These are phyloP conservation scores for Augiades crinisus DNA, from an alignment of 2,888 invertebrate species.

Conservation along the genomic window DNA sequence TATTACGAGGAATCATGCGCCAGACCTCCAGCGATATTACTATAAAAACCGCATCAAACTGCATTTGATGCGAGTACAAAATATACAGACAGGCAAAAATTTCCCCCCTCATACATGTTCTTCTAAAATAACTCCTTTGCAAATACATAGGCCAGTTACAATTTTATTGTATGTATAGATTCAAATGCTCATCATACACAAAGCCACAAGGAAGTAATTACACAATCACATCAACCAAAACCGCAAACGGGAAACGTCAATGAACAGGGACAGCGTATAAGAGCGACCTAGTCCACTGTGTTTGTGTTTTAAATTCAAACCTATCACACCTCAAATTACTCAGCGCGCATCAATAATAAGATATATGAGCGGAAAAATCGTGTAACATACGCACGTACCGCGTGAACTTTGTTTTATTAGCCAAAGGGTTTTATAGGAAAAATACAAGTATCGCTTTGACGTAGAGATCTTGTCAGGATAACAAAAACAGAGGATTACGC, in stretches of 20 bases:
- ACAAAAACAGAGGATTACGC: too few species aligned
- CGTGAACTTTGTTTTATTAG: not conserved
- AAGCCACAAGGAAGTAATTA: slow-evolving; percentile 56
- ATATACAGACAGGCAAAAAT: too few species aligned
- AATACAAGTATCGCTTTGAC: slow-evolving; percentile 6
- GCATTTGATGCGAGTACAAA: too few species aligned
- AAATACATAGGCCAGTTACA: too few species aligned
- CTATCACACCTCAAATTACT: slow-evolving; percentile 8
- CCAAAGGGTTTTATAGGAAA: not conserved
- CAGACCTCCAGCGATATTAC: too few species aligned
- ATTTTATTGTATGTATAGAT: too few species aligned
- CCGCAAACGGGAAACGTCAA: slow-evolving; percentile 59
- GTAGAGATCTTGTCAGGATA: too few species aligned
- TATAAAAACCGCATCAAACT: too few species aligned
- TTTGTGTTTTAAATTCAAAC: slow-evolving; percentile 28
- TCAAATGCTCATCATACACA: not conserved
- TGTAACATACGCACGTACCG: slow-evolving; percentile 4
- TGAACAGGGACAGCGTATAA: slow-evolving; percentile 52
- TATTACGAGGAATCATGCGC: too few species aligned
- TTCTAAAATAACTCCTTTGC: too few species aligned
- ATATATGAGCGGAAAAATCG: slow-evolving; percentile 24
- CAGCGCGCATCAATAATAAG: not conserved
- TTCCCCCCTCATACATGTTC: too few species aligned
- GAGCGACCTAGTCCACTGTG: slow-evolving; percentile 35
- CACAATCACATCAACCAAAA: slow-evolving; percentile 56